phyloP scores from a whole-genome alignment of 2,797 vertebrate genomes.

The Clarias pachynema region DNA sequence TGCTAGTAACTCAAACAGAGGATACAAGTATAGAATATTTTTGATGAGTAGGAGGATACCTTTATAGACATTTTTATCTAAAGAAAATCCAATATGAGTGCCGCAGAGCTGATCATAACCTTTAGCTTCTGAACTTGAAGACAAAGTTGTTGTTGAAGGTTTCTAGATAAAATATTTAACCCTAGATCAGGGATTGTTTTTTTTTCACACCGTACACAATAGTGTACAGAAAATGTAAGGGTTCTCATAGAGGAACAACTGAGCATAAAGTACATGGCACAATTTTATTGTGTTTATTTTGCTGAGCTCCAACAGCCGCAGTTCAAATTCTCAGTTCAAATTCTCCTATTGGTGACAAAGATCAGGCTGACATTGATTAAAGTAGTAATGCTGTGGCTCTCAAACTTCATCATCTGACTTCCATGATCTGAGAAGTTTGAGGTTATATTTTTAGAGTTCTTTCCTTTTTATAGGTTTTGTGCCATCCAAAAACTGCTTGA shows the following conservation, averaged over 20 bases:
- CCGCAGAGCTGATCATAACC: not conserved
- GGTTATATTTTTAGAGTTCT: not conserved
- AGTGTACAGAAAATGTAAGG: too few species aligned
- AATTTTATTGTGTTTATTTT: too few species aligned
- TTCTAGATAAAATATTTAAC: too few species aligned
- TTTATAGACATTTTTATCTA: not conserved
- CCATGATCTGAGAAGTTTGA: not conserved
- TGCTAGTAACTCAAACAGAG: not conserved
- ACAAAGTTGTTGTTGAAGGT: not conserved
- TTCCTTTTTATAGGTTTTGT: not conserved
- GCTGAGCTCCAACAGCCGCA: too few species aligned
- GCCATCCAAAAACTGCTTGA: too few species aligned
- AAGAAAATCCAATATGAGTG: not conserved
- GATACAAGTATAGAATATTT: not conserved
- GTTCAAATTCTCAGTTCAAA: not conserved
- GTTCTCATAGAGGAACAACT: not conserved
- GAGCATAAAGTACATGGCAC: not conserved
- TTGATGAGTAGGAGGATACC: not conserved
- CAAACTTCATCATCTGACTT: not conserved
- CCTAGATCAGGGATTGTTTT: too few species aligned
- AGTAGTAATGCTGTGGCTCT: not conserved
- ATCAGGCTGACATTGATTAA: not conserved
- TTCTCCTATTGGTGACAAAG: not conserved
- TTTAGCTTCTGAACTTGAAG: not conserved
- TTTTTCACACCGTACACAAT: too few species aligned